These are phyloP conservation scores for Nycticorax nycticorax DNA, from an alignment of 2,113 vertebrate genomes.

Conservation along the genomic window DNA sequence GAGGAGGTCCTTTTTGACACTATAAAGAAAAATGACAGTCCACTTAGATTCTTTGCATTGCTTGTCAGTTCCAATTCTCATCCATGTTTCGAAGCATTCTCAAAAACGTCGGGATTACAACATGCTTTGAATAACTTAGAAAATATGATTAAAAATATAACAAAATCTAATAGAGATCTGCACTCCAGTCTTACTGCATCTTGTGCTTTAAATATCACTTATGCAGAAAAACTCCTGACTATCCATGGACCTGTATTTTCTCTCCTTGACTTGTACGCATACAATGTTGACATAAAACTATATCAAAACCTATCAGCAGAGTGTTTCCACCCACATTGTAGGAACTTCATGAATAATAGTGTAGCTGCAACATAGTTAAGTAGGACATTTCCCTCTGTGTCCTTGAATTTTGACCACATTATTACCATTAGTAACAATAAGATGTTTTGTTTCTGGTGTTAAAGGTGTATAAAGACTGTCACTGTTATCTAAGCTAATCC, in stretches of 20 bases:
- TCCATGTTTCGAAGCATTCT: conserved; percentile 24
- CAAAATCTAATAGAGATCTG: not conserved
- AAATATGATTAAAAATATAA: not conserved
- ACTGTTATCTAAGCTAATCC: not conserved
- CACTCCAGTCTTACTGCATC: not conserved
- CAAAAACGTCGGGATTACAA: conserved; percentile 32
- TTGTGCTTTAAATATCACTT: not conserved
- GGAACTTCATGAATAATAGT: not conserved
- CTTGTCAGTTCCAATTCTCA: conserved; percentile 61
- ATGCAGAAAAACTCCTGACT: not conserved
- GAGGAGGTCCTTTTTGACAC: conserved; percentile 22
- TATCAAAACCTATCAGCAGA: not conserved
- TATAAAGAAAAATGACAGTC: conserved; percentile 45
- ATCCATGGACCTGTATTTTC: not conserved
- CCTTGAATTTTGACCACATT: not conserved
- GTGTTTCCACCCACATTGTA: not conserved
- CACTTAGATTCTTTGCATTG: conserved; percentile 47
- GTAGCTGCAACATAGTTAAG: not conserved
- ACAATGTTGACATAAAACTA: not conserved
- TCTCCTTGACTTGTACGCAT: not conserved
- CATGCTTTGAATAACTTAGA: conserved; percentile 38
- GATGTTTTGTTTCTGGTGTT: not conserved
- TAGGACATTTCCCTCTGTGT: not conserved
- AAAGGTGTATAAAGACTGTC: not conserved
- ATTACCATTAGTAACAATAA: not conserved